These are phyloP conservation scores for Gouania willdenowi DNA, from an alignment of 2,797 vertebrate species.

Conservation along the genomic window DNA sequence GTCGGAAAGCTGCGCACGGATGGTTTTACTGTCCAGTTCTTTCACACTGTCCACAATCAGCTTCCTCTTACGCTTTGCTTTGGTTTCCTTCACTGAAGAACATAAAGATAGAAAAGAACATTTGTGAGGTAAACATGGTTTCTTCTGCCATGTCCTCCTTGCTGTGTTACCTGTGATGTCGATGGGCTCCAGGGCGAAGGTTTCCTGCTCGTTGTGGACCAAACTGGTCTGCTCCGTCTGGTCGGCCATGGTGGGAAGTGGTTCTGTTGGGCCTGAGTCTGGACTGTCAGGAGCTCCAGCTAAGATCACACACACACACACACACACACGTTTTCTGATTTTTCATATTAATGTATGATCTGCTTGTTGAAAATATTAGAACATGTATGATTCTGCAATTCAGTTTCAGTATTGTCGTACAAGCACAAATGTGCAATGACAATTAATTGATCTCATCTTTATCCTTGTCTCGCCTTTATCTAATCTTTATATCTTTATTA, in stretches of 20 bases:
- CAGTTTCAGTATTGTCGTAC: too few relatives aligned
- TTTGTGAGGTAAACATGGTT: too few relatives aligned
- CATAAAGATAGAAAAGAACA: too few relatives aligned
- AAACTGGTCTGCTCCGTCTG: constrained; percentile 84
- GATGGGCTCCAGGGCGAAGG: constrained; percentile 93
- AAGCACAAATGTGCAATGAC: too few relatives aligned
- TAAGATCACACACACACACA: constrained; percentile 32
- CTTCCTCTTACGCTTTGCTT: constrained; percentile 95
- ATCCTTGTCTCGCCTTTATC: too few relatives aligned
- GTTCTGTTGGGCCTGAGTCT: constrained; percentile 88
- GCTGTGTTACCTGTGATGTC: constrained; percentile 79
- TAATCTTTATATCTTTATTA: too few relatives aligned
- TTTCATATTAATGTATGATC: too few relatives aligned
- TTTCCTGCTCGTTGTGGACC: constrained; percentile 92
- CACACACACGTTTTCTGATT: too few relatives aligned
- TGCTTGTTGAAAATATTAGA: too few relatives aligned
- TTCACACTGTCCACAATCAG: constrained; percentile 96
- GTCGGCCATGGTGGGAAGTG: constrained; percentile 88
- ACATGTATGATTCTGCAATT: too few relatives aligned
- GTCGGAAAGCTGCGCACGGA: constrained; percentile 92
- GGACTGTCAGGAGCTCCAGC: constrained; percentile 89
- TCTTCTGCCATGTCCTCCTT: background rate
- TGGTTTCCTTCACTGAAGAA: constrained; percentile 96
- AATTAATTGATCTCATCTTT: too few relatives aligned
- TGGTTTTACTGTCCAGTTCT: constrained; percentile 95